Evolutionary conservation across 2,113 vertebrate genomes (phyloP).

Genomic region (Erythrolamprus reginae): DNA sequence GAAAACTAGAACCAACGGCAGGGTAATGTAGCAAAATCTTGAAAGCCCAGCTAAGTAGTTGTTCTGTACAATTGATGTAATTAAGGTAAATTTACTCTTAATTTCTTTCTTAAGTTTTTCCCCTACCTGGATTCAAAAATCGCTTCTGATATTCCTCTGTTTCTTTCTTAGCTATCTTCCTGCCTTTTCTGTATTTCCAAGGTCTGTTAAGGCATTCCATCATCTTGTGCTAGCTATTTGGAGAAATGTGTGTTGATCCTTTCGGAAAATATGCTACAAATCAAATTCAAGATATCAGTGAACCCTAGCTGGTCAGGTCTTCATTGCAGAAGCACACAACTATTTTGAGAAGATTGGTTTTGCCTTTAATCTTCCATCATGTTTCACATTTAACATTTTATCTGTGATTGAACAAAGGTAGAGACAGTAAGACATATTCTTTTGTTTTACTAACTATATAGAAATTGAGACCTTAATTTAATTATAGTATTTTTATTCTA

Average conservation of each 20-base stretch:
- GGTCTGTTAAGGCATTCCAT: background rate
- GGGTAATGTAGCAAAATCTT: background rate
- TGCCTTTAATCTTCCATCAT: background rate
- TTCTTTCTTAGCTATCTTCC: background rate
- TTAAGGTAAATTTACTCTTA: background rate
- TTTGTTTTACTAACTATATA: background rate
- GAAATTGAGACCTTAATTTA: background rate
- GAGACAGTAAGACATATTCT: background rate
- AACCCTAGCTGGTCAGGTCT: background rate
- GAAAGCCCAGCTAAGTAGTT: background rate
- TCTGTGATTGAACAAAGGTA: background rate
- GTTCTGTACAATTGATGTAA: background rate
- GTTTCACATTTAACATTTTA: background rate
- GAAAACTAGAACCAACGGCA: background rate
- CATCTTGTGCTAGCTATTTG: background rate
- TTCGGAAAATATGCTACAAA: background rate
- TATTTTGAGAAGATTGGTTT: background rate
- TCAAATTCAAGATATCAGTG: background rate
- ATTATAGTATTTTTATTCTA: background rate
- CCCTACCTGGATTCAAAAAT: background rate
- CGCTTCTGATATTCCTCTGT: background rate
- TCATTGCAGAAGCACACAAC: background rate
- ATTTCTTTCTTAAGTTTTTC: background rate
- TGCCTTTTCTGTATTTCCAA: background rate
- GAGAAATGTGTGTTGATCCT: background rate